These are phyloP conservation scores for Myotis lucifugus DNA, from an alignment of 2,113 vertebrate genomes.

Conservation along the genomic window DNA sequence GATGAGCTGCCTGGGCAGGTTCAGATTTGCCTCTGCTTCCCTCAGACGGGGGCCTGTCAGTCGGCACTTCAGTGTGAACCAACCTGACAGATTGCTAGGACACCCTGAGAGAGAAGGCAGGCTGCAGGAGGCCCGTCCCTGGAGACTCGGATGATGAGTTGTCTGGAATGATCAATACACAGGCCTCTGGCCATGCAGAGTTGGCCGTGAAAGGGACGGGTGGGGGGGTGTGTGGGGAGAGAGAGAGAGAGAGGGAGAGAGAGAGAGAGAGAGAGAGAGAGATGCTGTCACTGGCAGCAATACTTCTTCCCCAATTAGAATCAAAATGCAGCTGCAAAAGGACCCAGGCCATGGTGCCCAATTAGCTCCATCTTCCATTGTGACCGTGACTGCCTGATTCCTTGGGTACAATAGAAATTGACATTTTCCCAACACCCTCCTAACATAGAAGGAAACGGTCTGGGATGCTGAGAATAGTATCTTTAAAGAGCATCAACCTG, in stretches of 20 bases:
- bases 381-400: background rate
- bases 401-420: background rate
- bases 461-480: background rate
- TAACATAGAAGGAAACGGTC: background rate
- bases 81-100: background rate
- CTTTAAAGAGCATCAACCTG: background rate
- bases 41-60: background rate
- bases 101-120: background rate
- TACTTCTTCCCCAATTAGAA: slow-evolving; percentile 19
- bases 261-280: background rate
- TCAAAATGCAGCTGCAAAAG: background rate
- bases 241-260: background rate
- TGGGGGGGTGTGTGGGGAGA: too few relatives aligned
- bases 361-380: background rate
- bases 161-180: slow-evolving; percentile 30
- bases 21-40: background rate
- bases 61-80: background rate
- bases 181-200: background rate
- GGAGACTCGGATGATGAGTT: slow-evolving; percentile 1
- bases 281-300: background rate
- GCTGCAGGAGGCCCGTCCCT: background rate
- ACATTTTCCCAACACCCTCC: background rate
- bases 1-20: background rate
- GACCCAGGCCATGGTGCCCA: background rate
- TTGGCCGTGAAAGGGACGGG: background rate